phyloP scores from a whole-genome alignment of 2,888 invertebrate genomes.

The Campoplex capitator region DNA sequence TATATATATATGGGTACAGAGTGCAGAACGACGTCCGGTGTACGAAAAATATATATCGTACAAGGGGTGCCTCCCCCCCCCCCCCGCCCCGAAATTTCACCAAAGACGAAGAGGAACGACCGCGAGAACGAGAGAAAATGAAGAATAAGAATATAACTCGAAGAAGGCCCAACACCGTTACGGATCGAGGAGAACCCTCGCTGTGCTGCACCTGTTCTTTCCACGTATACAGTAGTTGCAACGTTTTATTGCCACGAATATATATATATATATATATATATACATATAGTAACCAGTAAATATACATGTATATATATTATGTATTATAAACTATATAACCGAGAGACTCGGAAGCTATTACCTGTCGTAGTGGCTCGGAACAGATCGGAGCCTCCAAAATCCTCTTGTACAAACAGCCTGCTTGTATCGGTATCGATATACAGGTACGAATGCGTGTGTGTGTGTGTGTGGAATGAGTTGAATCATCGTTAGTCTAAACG shows the following conservation, averaged over 20 bases:
- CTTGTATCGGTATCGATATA: background rate
- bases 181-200: constrained; percentile 57
- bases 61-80: constrained; percentile 21
- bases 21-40: constrained; percentile 48
- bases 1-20: constrained; percentile 12
- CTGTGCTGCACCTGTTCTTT: constrained; percentile 66
- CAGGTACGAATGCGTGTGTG: background rate
- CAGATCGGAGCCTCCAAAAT: constrained; percentile 53
- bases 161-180: constrained; percentile 58
- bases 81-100: constrained; percentile 49
- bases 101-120: constrained; percentile 35
- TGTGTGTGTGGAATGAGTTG: background rate
- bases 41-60: constrained; percentile 24
- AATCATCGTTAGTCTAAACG: background rate
- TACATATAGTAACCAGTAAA: constrained; percentile 12
- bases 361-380: constrained; percentile 62
- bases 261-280: constrained; percentile 2
- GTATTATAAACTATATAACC: constrained; percentile 45
- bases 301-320: constrained; percentile 21
- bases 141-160: constrained; percentile 37
- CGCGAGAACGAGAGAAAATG: constrained; percentile 32
- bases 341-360: constrained; percentile 65
- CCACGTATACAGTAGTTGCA: constrained; percentile 34
- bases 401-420: background rate
- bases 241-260: constrained; percentile 11